These are phyloP conservation scores for Emydura subglobosa DNA, from an alignment of 2,113 vertebrate species.

Conservation along the genomic window DNA sequence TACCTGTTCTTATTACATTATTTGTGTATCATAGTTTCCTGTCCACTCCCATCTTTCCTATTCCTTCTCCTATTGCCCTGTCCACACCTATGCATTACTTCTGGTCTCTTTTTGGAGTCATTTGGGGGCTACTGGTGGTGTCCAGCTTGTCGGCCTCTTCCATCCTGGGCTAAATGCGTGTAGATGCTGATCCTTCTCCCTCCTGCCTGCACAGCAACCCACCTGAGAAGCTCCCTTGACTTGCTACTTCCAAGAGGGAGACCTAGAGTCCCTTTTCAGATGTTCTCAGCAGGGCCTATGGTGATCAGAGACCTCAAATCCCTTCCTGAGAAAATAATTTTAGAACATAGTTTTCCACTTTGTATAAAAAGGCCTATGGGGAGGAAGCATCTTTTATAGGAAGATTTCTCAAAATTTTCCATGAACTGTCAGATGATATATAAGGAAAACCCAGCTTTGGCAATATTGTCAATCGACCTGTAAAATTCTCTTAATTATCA, in stretches of 20 bases:
- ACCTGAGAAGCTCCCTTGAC: background rate
- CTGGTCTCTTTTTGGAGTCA: background rate
- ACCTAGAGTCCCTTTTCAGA: background rate
- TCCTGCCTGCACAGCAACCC: background rate
- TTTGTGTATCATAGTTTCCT: background rate
- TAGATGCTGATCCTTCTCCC: background rate
- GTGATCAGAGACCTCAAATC: background rate
- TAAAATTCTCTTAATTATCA: constrained; percentile 25
- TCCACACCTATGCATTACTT: background rate
- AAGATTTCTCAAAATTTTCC: background rate
- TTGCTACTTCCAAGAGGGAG: background rate
- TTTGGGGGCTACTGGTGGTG: background rate
- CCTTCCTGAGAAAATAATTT: background rate
- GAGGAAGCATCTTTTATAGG: background rate
- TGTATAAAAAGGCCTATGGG: fast-evolving
- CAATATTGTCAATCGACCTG: background rate
- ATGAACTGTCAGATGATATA: background rate
- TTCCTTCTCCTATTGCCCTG: background rate
- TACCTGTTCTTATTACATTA: background rate
- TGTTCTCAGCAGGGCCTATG: background rate
- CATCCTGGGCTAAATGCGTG: background rate
- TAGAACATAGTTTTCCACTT: background rate
- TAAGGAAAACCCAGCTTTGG: background rate
- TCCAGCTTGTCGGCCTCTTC: background rate
- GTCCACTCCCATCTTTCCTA: background rate